Percentiles rank a stretch among this genome's conserved stretches.
phyloP scores from a whole-genome alignment of 2,797 vertebrate genomes.

The Antennarius maculatus region DNA sequence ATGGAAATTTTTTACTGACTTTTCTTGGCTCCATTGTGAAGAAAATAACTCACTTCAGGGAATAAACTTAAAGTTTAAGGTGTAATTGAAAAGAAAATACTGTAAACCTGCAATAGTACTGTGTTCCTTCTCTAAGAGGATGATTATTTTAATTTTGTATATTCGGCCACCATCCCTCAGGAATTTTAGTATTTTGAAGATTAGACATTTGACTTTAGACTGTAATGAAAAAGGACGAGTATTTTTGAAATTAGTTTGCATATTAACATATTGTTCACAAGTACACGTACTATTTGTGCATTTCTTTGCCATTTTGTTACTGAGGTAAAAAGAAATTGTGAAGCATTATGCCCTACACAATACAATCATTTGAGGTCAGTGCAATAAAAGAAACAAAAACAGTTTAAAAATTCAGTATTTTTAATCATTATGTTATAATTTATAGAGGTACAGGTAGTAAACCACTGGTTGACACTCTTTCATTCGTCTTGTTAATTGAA shows the following conservation, averaged over 20 bases:
- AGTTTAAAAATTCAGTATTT: slow-evolving; percentile 29
- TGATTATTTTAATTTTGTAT: no score
- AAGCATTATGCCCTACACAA: slow-evolving; percentile 21
- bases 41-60: no score
- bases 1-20: no score
- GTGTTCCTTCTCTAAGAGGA: no score
- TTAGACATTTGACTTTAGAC: no score
- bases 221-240: neutral
- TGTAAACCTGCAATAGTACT: neutral
- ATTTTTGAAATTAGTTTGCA: neutral
- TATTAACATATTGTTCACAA: neutral
- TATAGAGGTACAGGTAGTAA: slow-evolving; percentile 54
- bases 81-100: no score
- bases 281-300: slow-evolving; percentile 21
- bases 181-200: neutral
- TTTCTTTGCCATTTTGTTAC: slow-evolving; percentile 27
- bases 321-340: slow-evolving; percentile 26
- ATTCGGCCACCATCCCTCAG: neutral
- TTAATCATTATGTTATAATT: slow-evolving; percentile 54
- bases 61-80: no score
- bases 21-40: no score
- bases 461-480: slow-evolving; percentile 43
- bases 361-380: slow-evolving; percentile 11
- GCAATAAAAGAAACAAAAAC: slow-evolving; percentile 16
- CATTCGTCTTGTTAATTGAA: slow-evolving; percentile 22